Conservation (phyloP, 1,140 invertebrate genomes). For the Caenorhabditis inopinata region DNA sequence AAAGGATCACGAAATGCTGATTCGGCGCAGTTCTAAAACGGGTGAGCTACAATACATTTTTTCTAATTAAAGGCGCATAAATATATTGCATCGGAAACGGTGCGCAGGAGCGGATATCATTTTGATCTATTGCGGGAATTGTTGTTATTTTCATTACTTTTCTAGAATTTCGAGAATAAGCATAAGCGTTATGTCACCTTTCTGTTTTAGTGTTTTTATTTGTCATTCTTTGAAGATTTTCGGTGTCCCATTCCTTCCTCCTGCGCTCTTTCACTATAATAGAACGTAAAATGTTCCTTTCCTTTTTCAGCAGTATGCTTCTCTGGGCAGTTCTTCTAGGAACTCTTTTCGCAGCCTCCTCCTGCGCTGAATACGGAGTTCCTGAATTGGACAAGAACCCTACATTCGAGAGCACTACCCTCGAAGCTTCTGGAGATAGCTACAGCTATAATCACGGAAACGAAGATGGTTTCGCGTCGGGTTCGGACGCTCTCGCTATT, state of each 20-base stretch:
- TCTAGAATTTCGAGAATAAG: neutral
- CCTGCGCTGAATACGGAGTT: neutral
- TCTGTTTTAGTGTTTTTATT: too few relatives aligned
- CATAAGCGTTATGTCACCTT: neutral
- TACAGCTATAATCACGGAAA: neutral
- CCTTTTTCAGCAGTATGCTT: neutral
- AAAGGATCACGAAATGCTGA: too few relatives aligned
- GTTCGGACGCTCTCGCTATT: neutral
- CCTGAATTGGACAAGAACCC: neutral
- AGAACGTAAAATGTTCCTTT: neutral
- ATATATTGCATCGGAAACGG: too few relatives aligned
- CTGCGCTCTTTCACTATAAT: neutral
- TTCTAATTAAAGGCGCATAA: too few relatives aligned
- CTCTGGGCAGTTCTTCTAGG: neutral
- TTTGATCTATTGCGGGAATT: conserved; percentile 3
- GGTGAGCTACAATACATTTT: too few relatives aligned
- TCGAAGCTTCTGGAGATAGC: neutral
- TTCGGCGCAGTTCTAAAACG: too few relatives aligned
- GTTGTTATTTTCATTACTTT: neutral
- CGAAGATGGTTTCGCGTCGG: neutral
- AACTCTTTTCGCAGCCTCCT: neutral
- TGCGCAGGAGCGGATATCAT: too few relatives aligned
- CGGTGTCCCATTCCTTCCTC: neutral
- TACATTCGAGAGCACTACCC: neutral
- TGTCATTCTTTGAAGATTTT: neutral